Evolutionary conservation across 2,888 invertebrate species (phyloP), one percentile per base, ranked within the genome.

Genomic region (Drosophila hamatofila): DNA sequence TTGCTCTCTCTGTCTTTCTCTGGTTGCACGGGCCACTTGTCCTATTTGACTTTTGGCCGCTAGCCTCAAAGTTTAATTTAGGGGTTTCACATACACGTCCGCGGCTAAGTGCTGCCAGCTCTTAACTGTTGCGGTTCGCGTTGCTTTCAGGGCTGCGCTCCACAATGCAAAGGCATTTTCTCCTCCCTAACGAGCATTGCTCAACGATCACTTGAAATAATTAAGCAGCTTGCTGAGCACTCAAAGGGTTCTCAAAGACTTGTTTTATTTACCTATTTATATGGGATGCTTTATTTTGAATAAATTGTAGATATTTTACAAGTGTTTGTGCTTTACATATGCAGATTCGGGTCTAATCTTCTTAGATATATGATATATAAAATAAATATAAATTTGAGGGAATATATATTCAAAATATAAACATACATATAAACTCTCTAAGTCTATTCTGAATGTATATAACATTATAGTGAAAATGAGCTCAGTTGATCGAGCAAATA

Each of bases 11-110:
- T 21, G 8, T 18, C 14, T 23, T 11, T 37, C 58, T 27, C 60
- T 71, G 39, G 51, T 56, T 68, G 48, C 54, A 30, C 41, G 55
- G 41, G 42, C 44, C 49, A 51, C 42, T 35, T 30, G 42, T 74
- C 59, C 78, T 51, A 75, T 66, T 78, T 59, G 72, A 30, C 64
- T 65, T 80, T 71, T 56, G 65, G 49, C 82, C 56, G 51, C 63
- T 60, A 44, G 65, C 72, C 71, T 67, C 69, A 58, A 62, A 76
- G 74, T 84, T 88, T 76, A 89, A 84, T 89, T 88, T 83, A 63
- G 68, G 69, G 64, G 74, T 70, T 73, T 64, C 81, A 76, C 81
- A 83, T 72, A 70, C 68, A 73, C 68, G 72, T 66, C 61, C 62
- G 44, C 75, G 58, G 62, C 67, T 71, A 58, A 69, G 58, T 70